These are phyloP conservation scores for Psilanteris sp. DNA, from an alignment of 1,140 invertebrate genomes.

Conservation along the genomic window DNA sequence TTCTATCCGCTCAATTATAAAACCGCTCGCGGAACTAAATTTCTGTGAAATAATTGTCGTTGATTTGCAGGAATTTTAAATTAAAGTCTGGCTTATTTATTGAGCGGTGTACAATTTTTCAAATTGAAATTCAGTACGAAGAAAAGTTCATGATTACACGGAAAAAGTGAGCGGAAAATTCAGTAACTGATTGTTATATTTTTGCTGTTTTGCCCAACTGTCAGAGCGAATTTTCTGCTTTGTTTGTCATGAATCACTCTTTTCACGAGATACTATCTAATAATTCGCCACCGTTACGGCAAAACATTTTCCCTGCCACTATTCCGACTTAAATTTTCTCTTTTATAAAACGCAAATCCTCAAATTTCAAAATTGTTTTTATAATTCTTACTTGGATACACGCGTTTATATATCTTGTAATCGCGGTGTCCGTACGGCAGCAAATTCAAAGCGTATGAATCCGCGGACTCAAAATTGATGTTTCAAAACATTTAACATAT, in stretches of 20 bases:
- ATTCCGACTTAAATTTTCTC: conserved; percentile 5
- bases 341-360: no score
- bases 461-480: no score
- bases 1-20: conserved; percentile 5
- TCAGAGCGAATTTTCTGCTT: conserved; percentile 24
- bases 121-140: conserved; percentile 8
- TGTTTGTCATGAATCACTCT: conserved; percentile 35
- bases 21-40: background rate
- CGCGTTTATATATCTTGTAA: no score
- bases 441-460: no score
- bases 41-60: background rate
- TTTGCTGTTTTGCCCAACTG: conserved; percentile 17
- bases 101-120: conserved; percentile 5
- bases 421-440: no score
- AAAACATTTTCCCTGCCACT: conserved; percentile 1
- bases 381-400: no score
- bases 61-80: conserved; percentile 3
- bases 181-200: conserved; percentile 34
- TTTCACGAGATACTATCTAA: conserved; percentile 14
- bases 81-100: conserved; percentile 16
- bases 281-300: conserved; percentile 15
- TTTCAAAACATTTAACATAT: no score
- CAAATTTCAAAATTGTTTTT: no score
- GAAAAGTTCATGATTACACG: conserved; percentile 12
- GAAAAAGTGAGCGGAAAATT: conserved; percentile 28